These are phyloP conservation scores for Drosophila micromelanica DNA, from an alignment of 1,140 invertebrate species.

Conservation along the genomic window DNA sequence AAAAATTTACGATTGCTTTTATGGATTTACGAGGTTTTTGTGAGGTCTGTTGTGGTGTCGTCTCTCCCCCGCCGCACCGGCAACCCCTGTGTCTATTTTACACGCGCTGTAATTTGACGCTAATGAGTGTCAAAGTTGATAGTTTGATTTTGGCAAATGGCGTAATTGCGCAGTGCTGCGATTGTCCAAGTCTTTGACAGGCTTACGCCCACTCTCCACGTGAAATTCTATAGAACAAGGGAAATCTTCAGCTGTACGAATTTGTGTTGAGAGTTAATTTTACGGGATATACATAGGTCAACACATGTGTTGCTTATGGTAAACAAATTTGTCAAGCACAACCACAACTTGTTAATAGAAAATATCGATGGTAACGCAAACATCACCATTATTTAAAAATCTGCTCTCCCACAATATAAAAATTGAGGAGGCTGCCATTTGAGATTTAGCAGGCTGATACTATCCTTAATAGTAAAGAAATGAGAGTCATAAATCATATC, in stretches of 20 bases:
- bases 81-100: slow-evolving; percentile 18
- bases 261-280: not conserved
- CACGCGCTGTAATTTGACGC: slow-evolving; percentile 74
- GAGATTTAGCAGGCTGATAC: no score
- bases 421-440: no score
- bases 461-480: no score
- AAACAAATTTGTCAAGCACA: no score
- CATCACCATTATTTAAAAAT: no score
- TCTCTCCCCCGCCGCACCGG: not conserved
- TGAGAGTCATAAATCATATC: no score
- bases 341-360: no score
- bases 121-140: slow-evolving; percentile 82
- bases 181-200: not conserved
- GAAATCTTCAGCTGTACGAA: not conserved
- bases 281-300: not conserved
- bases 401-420: no score
- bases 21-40: slow-evolving; percentile 79
- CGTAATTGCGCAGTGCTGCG: slow-evolving; percentile 55
- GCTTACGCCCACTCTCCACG: slow-evolving; percentile 1
- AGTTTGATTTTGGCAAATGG: slow-evolving; percentile 74
- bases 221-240: not conserved
- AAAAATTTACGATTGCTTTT: slow-evolving; percentile 83
- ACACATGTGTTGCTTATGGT: no score
- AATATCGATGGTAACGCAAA: no score
- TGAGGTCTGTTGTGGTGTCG: slow-evolving; percentile 39